Evolutionary conservation across 2,888 invertebrate species (phyloP), one percentile per base, ranked within the genome.

Genomic region (Poecilus cupreus): DNA sequence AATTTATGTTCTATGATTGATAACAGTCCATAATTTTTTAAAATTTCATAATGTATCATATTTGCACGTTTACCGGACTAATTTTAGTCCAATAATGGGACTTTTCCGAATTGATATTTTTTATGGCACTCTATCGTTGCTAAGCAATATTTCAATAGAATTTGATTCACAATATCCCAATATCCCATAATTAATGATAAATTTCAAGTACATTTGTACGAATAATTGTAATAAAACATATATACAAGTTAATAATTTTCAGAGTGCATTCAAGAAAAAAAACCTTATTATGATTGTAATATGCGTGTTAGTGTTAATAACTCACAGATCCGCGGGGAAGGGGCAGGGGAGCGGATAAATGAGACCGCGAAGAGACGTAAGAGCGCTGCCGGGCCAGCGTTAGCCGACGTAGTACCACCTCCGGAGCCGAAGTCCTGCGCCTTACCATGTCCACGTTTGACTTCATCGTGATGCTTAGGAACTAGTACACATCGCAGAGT

Each of bases 391-490:
- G 88, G 86, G 87, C 90, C 32, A 91, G 87, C 88, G 86, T 91
- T 89, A 87, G 85, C 84, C 88, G 86, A 60, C 82, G 26, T 37
- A 57, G 80, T 49, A 16, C 5, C 11, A 20, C 54, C 0, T 6
- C 18, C 11, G 54, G 13, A 22, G 60, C 11, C 4, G 60, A 26
- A 0, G n/a, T 10, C 13, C 64, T 37, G 18, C 64, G 64, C 11
- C 11, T 11, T n/a, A 57, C 83, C 57, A 89, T 90, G 85, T 90
- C 89, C 89, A 95, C 91, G 90, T 95, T 94, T 87, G 94, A 94
- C 93, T 94, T 95, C 91, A 96, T 91, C 85, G 93, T 93, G 87
- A 93, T 92, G 88, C 93, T 93, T 91, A 96, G 91, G 89, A 96
- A 91, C 95, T 96, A 92, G 83, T 8, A 46, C 10, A 75, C 54